Evolutionary conservation across 2,888 invertebrate genomes (phyloP).

Genomic region (Saturnia japonica): DNA sequence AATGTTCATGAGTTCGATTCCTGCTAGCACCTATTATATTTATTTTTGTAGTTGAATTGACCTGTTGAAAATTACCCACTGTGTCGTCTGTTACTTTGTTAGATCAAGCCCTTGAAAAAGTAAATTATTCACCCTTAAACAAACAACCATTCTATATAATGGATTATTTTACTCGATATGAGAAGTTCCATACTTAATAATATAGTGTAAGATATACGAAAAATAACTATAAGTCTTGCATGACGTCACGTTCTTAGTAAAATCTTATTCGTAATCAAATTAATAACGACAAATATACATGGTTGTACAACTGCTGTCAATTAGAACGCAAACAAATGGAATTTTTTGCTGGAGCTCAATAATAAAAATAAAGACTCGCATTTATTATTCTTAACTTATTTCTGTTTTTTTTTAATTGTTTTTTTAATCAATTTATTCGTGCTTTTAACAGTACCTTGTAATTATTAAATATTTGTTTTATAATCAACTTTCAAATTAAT

Average conservation of each 20-base stretch:
- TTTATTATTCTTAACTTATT: neutral
- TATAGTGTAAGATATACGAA: neutral
- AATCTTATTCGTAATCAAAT: neutral
- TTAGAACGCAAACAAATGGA: neutral
- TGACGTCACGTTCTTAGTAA: neutral
- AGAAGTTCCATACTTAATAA: neutral
- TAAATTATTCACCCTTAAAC: neutral
- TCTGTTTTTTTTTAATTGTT: neutral
- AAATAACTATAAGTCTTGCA: neutral
- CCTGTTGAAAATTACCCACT: too few species aligned
- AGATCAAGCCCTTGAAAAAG: neutral
- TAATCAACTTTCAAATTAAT: neutral
- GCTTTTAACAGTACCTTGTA: neutral
- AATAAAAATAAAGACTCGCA: neutral
- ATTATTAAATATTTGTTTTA: neutral
- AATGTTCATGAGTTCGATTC: neutral
- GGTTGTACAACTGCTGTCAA: neutral
- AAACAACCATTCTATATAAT: neutral
- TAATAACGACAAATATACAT: neutral
- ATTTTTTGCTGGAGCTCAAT: neutral
- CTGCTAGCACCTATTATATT: neutral
- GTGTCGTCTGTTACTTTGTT: neutral
- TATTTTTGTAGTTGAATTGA: neutral
- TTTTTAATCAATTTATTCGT: neutral
- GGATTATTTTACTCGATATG: neutral